phyloP scores from a whole-genome alignment of 2,797 vertebrate genomes.

The Microctenopoma lineatum region DNA sequence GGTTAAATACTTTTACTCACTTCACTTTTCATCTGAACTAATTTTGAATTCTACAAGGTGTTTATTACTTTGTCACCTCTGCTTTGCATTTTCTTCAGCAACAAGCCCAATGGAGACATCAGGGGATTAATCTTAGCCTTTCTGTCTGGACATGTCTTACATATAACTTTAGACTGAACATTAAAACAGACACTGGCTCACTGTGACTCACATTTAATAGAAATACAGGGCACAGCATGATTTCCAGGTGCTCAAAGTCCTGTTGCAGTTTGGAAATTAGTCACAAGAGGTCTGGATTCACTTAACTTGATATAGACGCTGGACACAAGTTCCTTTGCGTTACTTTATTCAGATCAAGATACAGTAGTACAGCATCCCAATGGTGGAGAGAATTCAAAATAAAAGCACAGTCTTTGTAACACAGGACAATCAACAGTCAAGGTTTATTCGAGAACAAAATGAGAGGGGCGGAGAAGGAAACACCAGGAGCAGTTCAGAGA shows the following conservation, averaged over 20 bases:
- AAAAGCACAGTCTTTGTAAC: constrained; percentile 72
- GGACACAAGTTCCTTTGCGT: constrained; percentile 53
- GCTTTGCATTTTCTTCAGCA: too few species aligned
- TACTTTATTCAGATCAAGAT: constrained; percentile 84
- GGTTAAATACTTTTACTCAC: not conserved
- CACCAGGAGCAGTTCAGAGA: constrained; percentile 37
- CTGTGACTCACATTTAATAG: too few species aligned
- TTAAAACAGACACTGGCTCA: too few species aligned
- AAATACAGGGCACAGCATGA: too few species aligned
- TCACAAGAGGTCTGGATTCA: constrained; percentile 14
- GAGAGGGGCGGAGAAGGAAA: constrained; percentile 16
- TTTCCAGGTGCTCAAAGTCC: not conserved
- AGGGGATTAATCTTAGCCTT: too few species aligned
- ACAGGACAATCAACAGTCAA: constrained; percentile 77
- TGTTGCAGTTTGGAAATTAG: not conserved
- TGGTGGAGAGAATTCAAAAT: constrained; percentile 67
- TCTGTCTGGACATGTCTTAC: too few species aligned
- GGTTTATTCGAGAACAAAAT: constrained; percentile 73
- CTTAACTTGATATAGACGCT: constrained; percentile 13
- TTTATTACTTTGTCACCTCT: too few species aligned
- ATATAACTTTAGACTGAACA: too few species aligned
- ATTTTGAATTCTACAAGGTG: too few species aligned
- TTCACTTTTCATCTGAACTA: not conserved
- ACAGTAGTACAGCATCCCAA: constrained; percentile 81
- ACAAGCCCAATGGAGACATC: too few species aligned